These are phyloP conservation scores for Bolinopsis microptera DNA, from an alignment of 37 sponge, comb jelly and placozoan species.

Conservation along the genomic window DNA sequence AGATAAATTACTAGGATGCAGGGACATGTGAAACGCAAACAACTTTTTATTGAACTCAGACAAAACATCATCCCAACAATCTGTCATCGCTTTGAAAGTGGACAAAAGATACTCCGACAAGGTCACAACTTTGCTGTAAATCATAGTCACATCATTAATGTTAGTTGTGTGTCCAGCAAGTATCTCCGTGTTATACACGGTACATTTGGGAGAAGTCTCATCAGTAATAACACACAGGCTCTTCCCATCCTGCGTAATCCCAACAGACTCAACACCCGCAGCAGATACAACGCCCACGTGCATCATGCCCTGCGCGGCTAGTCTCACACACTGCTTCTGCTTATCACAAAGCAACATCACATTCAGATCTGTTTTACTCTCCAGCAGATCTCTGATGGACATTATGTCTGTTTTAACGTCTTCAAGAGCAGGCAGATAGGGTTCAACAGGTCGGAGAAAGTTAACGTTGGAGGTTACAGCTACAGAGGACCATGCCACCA, in stretches of 20 bases:
- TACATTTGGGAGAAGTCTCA: background rate
- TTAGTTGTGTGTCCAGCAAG: background rate
- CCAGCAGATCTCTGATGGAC: slow-evolving; percentile 5
- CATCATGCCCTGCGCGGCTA: slow-evolving; percentile 31
- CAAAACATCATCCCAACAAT: slow-evolving; percentile 48
- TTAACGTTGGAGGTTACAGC: too few relatives aligned
- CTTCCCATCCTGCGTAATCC: background rate
- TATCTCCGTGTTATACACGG: background rate
- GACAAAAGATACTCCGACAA: slow-evolving; percentile 46
- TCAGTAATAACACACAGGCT: slow-evolving; percentile 17
- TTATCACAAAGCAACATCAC: slow-evolving; percentile 1
- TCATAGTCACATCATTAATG: slow-evolving; percentile 22
- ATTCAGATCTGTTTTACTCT: slow-evolving; percentile 1
- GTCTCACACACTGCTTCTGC: background rate
- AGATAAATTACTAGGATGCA: slow-evolving; percentile 33
- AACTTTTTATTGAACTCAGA: slow-evolving; percentile 63
- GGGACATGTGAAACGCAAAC: slow-evolving; percentile 59
- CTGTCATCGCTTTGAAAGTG: slow-evolving; percentile 61
- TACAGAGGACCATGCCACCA: slow-evolving; percentile 20
- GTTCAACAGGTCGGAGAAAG: background rate
- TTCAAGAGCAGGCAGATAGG: background rate
- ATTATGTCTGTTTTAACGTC: slow-evolving; percentile 58
- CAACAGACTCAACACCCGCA: background rate
- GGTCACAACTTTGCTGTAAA: slow-evolving; percentile 55
- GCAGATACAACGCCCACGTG: background rate